A percentile compares a stretch with the other conserved stretches of the same genome.
These are phyloP conservation scores for Trichosurus vulpecula DNA, from an alignment of 2,797 vertebrate genomes.

Conservation along the genomic window DNA sequence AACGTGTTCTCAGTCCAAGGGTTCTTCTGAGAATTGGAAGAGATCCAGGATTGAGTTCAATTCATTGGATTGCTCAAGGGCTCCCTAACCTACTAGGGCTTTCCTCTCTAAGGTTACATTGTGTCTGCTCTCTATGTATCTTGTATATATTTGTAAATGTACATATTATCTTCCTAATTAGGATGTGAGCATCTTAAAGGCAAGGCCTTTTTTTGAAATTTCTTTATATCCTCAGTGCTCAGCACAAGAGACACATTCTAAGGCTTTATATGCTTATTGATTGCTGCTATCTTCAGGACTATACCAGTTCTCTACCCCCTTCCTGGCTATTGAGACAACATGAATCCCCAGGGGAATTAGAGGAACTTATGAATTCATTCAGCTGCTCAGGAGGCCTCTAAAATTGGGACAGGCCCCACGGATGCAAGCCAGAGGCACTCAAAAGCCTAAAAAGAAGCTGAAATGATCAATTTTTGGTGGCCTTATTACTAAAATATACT, in stretches of 20 bases:
- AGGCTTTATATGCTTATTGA: too few relatives aligned
- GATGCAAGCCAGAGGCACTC: too few relatives aligned
- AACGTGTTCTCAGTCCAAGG: not conserved
- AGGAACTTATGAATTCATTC: not conserved
- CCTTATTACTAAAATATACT: not conserved
- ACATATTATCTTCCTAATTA: too few relatives aligned
- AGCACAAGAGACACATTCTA: too few relatives aligned
- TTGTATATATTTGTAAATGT: not conserved
- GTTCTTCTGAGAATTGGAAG: not conserved
- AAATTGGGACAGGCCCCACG: not conserved
- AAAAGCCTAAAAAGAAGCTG: not conserved
- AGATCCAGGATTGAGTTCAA: conserved; percentile 11
- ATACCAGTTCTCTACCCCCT: not conserved
- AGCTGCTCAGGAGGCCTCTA: not conserved
- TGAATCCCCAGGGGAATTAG: not conserved
- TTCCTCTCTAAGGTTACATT: too few relatives aligned
- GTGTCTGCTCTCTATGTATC: not conserved
- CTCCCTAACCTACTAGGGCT: not conserved
- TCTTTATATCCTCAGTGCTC: too few relatives aligned
- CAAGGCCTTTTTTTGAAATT: too few relatives aligned
- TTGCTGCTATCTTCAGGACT: too few relatives aligned
- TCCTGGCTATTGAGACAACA: conserved; percentile 1
- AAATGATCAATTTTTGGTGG: not conserved
- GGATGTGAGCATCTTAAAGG: too few relatives aligned
- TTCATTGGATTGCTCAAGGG: not conserved